Conservation (phyloP, 2,113 vertebrate species). For the Macheiramphus alcinus region DNA sequence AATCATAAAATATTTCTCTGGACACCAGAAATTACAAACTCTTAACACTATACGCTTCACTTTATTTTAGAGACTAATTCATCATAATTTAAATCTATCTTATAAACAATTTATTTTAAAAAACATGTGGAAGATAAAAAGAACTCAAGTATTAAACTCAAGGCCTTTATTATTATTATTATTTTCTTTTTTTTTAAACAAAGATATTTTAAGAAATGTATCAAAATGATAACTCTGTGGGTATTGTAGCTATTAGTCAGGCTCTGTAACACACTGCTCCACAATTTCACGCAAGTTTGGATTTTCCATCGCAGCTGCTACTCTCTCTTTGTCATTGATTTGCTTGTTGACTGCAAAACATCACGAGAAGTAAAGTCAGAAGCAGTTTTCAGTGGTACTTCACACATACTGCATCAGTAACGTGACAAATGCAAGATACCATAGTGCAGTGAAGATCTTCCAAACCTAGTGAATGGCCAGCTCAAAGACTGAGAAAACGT, state of each 20-base stretch:
- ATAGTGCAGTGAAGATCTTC: accelerated
- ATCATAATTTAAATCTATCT: slow-evolving; percentile 43
- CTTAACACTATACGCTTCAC: not conserved
- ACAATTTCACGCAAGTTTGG: slow-evolving; percentile 92
- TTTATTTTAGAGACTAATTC: not conserved
- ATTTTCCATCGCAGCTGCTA: slow-evolving; percentile 98
- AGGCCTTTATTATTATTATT: not conserved
- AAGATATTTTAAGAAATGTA: slow-evolving; percentile 44
- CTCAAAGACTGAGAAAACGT: not conserved
- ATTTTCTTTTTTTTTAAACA: not conserved
- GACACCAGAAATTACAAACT: slow-evolving; percentile 53
- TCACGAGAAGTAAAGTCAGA: not conserved
- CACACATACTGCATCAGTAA: accelerated
- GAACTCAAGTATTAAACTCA: slow-evolving; percentile 56
- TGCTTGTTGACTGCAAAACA: slow-evolving; percentile 93
- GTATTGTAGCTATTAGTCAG: slow-evolving; percentile 71
- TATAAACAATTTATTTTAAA: slow-evolving; percentile 54
- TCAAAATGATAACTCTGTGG: not conserved
- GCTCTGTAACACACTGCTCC: slow-evolving; percentile 92
- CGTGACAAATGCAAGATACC: accelerated
- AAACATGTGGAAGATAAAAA: slow-evolving; percentile 66
- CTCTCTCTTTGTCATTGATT: slow-evolving; percentile 98
- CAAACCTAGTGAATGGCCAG: accelerated
- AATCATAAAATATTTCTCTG: slow-evolving; percentile 67
- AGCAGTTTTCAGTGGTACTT: not conserved